Base-by-base conservation (phyloP, 1,140 invertebrate genomes). In the Heliconius hewitsoni region DNA sequence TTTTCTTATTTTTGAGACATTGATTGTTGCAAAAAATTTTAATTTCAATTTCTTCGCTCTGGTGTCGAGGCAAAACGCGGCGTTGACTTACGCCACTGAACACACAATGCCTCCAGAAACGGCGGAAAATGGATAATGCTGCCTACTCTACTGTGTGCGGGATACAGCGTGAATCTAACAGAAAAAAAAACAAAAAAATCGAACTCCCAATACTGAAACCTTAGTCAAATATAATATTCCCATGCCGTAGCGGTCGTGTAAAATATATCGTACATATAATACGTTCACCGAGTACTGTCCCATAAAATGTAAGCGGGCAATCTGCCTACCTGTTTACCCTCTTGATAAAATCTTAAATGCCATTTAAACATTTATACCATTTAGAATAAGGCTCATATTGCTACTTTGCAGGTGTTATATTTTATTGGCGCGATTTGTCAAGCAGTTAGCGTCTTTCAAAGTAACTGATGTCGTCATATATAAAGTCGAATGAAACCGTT, bases 241-340 rank as follows among this genome's bases (percentile, higher is more conserved):
- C 60, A 66, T 66, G 30, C 27, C 9, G 11, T 16, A 66, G 27
- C 27, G 11, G 27, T 66, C 27, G 9, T 30, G 39, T 70, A 60
- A 34, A 75, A 23, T 78, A 66, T 42, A 73, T 23, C 11, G 3
- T 71, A 46, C 42, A 16, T 46, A 71, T 60, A 52, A 50, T 75
- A 74, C 19, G 34, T 73, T 66, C 50, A 30, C 78, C 46, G 70
- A 73, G 73, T 70, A 79, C 42, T 73, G 27, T 75, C 78, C 27
- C 60, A 79, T 79, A 79, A 79, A 74, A 71, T 74, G 60, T 79
- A 79, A 66, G 72, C 71, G 46, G 42, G 73, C 73, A 74, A 74
- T 79, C 73, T 74, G 57, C 52, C 72, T 50, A 39, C 70, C 73
- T 30, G 60, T 52, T 79, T 79, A 74, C 71, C 46, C 73, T 74